Evolutionary conservation across 2,797 vertebrate genomes (phyloP), one percentile per base, ranked within the genome.

Genomic region (Rachycentron canadum): DNA sequence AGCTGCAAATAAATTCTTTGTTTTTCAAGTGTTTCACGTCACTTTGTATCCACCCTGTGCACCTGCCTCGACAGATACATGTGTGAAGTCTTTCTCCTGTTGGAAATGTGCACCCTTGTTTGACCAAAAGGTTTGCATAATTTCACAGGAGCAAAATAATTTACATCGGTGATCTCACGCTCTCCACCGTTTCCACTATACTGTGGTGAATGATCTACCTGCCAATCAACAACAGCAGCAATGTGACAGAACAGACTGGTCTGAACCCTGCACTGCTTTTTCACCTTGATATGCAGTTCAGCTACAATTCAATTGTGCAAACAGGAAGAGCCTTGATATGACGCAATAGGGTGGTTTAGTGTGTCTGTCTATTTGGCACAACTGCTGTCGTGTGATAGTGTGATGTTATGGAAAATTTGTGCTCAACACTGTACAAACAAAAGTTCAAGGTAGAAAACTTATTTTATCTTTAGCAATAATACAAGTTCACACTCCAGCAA

Each of bases 241-340:
- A 28, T 0, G 12, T 56, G 65, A 58, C 55, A 60, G 62, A 80
- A 26, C 66, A 34, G 52, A 74, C 64, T 26, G 28, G 9, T 60
- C 34, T 56, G 47, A 65, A 25, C 52, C 41, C 25, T 28, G n/a
- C n/a, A n/a, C 57, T 53, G 30, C 34, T 53, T 59, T 76, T 71
- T 26, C 55, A 60, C 16, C 19, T 32, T 17, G 47, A 53, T 36
- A 45, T 1, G 7, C 47, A 38, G 34, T 41, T 1, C 0, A 52
- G 34, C 25, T 34, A 38, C 57, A 34, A 9, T 26, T 49, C n/a
- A 23, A 32, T 26, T 14, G n/a, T 52, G 32, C 8, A 25, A 82
- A 66, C 65, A 70, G 61, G 45, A 85, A 68, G 49, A 19, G 53
- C 83, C 36, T 52, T 62, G 75, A 78, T 72, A 80, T n/a, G 43